phyloP scores from a whole-genome alignment of 2,888 invertebrate species.

The Caenorhabditis zanzibari region DNA sequence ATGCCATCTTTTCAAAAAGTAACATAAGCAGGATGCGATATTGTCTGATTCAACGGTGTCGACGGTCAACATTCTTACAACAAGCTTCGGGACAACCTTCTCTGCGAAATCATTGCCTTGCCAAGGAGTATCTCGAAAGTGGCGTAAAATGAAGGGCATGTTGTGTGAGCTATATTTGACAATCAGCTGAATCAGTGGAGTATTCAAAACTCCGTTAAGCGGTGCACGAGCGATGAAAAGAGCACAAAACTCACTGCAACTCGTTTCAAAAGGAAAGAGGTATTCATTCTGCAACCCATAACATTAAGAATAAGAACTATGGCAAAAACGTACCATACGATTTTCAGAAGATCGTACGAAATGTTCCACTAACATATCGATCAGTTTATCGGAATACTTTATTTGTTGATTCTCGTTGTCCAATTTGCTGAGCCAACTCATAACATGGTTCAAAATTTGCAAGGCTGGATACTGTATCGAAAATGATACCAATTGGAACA shows the following conservation, averaged over 20 bases:
- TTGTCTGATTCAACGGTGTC: not conserved
- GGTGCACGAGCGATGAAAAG: constrained; percentile 70
- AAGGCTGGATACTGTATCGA: constrained; percentile 69
- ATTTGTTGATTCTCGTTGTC: constrained; percentile 24
- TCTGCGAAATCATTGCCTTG: constrained; percentile 65
- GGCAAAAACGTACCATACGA: constrained; percentile 40
- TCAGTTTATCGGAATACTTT: constrained; percentile 62
- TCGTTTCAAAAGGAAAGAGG: constrained; percentile 60
- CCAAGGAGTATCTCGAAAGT: constrained; percentile 63
- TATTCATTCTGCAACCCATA: constrained; percentile 60
- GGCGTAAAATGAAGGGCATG: constrained; percentile 58
- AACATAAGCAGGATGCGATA: constrained; percentile 20
- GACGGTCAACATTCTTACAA: constrained; percentile 11
- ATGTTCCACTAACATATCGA: constrained; percentile 68
- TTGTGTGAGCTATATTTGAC: constrained; percentile 43
- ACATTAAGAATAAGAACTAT: too few relatives aligned
- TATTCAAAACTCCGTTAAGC: constrained; percentile 40
- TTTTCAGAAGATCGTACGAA: constrained; percentile 51
- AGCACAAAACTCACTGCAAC: constrained; percentile 69
- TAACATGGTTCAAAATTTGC: constrained; percentile 64
- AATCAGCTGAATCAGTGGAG: constrained; percentile 35
- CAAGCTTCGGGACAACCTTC: constrained; percentile 48
- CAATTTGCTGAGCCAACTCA: constrained; percentile 67
- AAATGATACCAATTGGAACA: constrained; percentile 65
- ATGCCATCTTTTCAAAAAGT: constrained; percentile 37